A percentile compares a stretch with the other conserved stretches of the same genome.
These are phyloP conservation scores for Sternotherus odoratus DNA, from an alignment of 2,797 vertebrate species.

Conservation along the genomic window DNA sequence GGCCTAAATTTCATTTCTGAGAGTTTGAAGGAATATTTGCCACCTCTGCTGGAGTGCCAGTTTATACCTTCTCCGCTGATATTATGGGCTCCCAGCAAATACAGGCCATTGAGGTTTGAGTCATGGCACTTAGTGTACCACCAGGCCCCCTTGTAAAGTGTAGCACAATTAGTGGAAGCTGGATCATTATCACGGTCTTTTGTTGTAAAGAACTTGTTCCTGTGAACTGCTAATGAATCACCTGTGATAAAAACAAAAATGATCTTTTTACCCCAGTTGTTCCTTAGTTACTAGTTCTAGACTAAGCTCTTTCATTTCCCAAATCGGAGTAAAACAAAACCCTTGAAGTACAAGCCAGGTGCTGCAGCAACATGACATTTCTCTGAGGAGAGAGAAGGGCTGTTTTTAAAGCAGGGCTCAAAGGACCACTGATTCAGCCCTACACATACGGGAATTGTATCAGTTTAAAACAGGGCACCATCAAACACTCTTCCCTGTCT, in stretches of 20 bases:
- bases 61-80: constrained; percentile 18
- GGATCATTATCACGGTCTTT: constrained; percentile 11
- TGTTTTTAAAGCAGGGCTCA: no score
- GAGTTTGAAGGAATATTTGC: constrained; percentile 46
- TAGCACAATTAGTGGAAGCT: accelerated
- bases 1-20: constrained; percentile 61
- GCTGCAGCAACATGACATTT: no score
- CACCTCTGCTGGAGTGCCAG: background rate
- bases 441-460: no score
- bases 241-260: background rate
- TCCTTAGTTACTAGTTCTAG: no score
- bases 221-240: background rate
- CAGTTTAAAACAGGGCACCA: no score
- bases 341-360: no score
- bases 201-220: constrained; percentile 24
- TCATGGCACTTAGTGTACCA: background rate
- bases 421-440: no score
- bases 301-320: no score
- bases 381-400: no score
- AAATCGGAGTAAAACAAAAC: no score
- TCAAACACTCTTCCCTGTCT: no score
- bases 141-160: background rate
- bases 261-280: no score
- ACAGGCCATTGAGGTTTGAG: constrained; percentile 60
- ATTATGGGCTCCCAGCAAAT: background rate